Evolutionary conservation across 2,888 invertebrate species (phyloP).

Genomic region (Cyaniris semiargus): DNA sequence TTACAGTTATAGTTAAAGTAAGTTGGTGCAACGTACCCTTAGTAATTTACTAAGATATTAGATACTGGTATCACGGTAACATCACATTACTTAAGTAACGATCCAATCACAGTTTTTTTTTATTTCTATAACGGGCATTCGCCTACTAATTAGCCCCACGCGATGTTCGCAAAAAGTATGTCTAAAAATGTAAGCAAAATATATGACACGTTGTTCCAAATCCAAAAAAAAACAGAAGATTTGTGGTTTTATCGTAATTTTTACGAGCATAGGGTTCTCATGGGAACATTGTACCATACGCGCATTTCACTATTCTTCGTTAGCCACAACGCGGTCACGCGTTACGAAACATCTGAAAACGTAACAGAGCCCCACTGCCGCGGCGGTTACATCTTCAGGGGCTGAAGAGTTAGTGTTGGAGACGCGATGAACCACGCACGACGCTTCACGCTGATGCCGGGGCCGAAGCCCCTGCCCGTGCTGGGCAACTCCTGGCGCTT

Average conservation of each 20-base stretch:
- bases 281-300: constrained; percentile 8
- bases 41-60: neutral
- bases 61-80: neutral
- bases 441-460: constrained; percentile 85
- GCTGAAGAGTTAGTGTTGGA: constrained; percentile 61
- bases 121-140: neutral
- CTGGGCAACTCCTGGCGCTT: constrained; percentile 91
- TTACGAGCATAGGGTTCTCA: neutral
- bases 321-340: constrained; percentile 55
- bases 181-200: neutral
- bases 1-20: too few species aligned
- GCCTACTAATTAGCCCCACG: neutral
- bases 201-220: neutral
- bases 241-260: neutral
- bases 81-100: constrained; percentile 9
- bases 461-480: constrained; percentile 86
- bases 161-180: neutral
- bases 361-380: constrained; percentile 67
- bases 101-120: neutral
- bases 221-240: neutral
- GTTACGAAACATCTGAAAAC: constrained; percentile 70
- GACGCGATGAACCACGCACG: constrained; percentile 69
- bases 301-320: constrained; percentile 25
- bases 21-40: too few species aligned
- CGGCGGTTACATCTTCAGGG: constrained; percentile 51